These are phyloP conservation scores for Apogon talboti DNA, from an alignment of 2,797 vertebrate species.

Conservation along the genomic window DNA sequence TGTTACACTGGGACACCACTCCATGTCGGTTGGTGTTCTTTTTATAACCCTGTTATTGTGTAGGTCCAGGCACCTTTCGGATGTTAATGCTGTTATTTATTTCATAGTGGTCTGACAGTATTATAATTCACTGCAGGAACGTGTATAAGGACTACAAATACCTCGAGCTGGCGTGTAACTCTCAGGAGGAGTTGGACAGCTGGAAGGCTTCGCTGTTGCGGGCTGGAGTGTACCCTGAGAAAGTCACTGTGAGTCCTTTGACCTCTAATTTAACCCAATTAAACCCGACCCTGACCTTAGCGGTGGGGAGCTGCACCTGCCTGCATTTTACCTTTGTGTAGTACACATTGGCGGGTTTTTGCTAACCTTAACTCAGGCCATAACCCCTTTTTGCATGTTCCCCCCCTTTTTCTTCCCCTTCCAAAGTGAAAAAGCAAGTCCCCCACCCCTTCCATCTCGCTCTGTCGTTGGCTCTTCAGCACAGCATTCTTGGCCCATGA, in stretches of 20 bases:
- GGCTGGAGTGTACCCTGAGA: conserved; percentile 92
- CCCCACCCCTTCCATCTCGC: conserved; percentile 78
- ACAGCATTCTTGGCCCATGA: conserved; percentile 82
- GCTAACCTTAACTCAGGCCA: conserved; percentile 47
- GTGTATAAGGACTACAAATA: conserved; percentile 95
- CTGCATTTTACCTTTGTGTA: conserved; percentile 41
- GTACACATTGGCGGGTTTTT: conserved; percentile 29
- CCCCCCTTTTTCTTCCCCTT: conserved; percentile 51
- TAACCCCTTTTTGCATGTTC: conserved; percentile 58
- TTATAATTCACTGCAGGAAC: conserved; percentile 84
- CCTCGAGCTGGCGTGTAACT: conserved; percentile 91
- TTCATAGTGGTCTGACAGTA: conserved; percentile 24
- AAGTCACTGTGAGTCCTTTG: conserved; percentile 87
- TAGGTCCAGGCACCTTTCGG: background rate
- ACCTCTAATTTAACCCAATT: conserved; percentile 69
- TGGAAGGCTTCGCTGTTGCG: conserved; percentile 94
- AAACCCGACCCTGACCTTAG: conserved; percentile 76
- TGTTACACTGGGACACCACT: background rate
- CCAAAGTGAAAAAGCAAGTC: conserved; percentile 65
- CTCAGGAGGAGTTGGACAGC: conserved; percentile 93
- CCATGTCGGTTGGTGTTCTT: background rate
- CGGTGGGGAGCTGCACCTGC: conserved; percentile 59
- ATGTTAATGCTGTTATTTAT: no score
- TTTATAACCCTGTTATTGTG: background rate
- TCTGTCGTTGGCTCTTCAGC: conserved; percentile 82